Conservation (phyloP, 1,140 invertebrate species). For the Hesperophylax magnus region DNA sequence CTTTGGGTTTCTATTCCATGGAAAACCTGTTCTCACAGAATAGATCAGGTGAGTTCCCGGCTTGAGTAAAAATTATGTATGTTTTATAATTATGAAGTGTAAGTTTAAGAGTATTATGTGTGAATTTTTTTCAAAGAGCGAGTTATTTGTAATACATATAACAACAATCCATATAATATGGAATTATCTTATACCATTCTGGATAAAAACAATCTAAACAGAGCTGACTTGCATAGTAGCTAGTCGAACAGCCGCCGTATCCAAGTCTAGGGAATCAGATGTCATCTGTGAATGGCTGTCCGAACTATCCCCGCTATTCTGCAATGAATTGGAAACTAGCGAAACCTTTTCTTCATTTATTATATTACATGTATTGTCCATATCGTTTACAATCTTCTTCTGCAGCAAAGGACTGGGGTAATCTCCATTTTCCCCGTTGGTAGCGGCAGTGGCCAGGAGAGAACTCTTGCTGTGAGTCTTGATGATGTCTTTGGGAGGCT, state of each 20-base stretch:
- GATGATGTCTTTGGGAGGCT: conserved; percentile 65
- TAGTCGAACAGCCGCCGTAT: conserved; percentile 64
- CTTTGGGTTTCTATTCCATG: no score
- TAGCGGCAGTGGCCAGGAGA: conserved; percentile 60
- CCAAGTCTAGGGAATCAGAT: conserved; percentile 64
- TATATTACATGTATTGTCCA: conserved; percentile 64
- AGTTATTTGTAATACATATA: no score
- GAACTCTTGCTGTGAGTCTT: conserved; percentile 65
- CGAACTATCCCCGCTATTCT: conserved; percentile 65
- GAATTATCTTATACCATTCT: background rate
- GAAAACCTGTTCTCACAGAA: no score
- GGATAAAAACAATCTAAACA: background rate
- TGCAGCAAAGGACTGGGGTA: conserved; percentile 59
- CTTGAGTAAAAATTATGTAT: no score
- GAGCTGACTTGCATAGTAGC: conserved; percentile 68
- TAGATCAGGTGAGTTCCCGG: no score
- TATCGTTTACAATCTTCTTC: conserved; percentile 60
- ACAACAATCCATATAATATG: background rate
- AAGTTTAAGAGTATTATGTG: no score
- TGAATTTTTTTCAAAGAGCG: no score
- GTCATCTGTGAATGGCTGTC: conserved; percentile 67
- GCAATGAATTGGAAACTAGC: conserved; percentile 62
- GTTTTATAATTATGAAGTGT: no score
- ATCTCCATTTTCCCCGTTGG: conserved; percentile 64
- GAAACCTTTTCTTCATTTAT: conserved; percentile 68